Evolutionary conservation across 2,113 vertebrate species (phyloP).

Genomic region (Morone chrysops): DNA sequence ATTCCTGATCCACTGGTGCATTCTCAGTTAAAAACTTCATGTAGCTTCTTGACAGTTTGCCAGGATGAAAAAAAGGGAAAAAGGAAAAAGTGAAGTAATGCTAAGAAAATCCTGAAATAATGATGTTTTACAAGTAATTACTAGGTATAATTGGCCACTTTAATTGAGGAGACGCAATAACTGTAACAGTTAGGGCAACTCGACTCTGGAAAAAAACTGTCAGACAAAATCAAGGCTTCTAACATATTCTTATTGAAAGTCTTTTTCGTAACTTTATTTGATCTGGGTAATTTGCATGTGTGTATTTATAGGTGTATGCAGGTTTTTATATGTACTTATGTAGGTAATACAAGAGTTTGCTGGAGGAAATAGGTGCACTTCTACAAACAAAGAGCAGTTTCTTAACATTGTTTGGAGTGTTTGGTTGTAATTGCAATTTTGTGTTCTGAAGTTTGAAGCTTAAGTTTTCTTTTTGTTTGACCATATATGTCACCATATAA

Average conservation of each 20-base stretch:
- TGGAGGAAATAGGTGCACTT: not conserved
- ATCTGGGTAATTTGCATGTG: not conserved
- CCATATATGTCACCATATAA: not conserved
- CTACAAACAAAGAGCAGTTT: not conserved
- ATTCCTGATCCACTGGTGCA: constrained; percentile 23
- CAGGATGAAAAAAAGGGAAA: not conserved
- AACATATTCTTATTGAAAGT: not conserved
- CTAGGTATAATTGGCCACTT: not conserved
- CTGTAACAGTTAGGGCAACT: not conserved
- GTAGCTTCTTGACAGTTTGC: constrained; percentile 31
- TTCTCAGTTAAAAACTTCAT: constrained; percentile 12
- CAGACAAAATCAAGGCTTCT: not conserved
- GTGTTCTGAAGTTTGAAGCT: not conserved
- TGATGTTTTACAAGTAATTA: constrained; percentile 10
- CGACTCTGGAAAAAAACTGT: not conserved
- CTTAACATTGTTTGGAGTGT: not conserved
- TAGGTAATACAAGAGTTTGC: not conserved
- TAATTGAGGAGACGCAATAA: not conserved
- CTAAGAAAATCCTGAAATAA: constrained; percentile 17
- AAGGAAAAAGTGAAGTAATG: not conserved
- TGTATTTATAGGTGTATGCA: not conserved
- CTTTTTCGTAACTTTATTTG: not conserved
- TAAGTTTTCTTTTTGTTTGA: not conserved
- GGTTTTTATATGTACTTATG: not conserved
- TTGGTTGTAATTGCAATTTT: not conserved